Evolutionary conservation across 2,113 vertebrate species (phyloP).

Genomic region (Gallinago undulata): DNA sequence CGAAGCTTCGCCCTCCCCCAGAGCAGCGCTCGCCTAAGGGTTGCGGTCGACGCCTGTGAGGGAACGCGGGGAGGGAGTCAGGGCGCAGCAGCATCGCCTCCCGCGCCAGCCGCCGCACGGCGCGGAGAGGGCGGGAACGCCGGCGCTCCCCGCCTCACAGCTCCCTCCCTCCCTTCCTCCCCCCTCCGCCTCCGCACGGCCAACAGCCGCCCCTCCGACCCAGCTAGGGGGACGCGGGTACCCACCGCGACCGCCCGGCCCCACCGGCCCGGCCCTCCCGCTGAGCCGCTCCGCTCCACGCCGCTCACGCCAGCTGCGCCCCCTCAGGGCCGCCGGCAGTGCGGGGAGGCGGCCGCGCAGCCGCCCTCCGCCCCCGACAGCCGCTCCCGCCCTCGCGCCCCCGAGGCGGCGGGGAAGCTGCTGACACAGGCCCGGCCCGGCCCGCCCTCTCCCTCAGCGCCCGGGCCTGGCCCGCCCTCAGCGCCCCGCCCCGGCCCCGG

Average conservation of each 20-base stretch:
- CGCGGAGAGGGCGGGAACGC: neutral
- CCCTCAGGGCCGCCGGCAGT: neutral
- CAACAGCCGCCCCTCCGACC: neutral
- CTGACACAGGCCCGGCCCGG: neutral
- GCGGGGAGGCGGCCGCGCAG: neutral
- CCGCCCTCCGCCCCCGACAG: neutral
- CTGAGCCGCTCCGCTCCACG: neutral
- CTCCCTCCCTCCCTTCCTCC: neutral
- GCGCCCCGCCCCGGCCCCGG: neutral
- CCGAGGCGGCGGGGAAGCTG: slow-evolving; percentile 15
- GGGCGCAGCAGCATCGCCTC: neutral
- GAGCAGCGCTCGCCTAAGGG: neutral
- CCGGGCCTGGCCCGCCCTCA: neutral
- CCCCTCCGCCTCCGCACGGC: neutral
- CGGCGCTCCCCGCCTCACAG: neutral
- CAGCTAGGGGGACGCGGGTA: neutral
- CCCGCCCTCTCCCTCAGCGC: no score
- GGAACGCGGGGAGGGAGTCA: neutral
- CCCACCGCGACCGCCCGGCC: neutral
- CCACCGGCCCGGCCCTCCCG: neutral
- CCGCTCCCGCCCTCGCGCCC: slow-evolving; percentile 1
- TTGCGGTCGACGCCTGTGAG: neutral
- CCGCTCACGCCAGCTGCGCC: neutral
- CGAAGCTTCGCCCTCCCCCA: neutral
- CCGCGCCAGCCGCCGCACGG: neutral